phyloP scores from a whole-genome alignment of 2,797 vertebrate genomes.

The Naso thynnoides region DNA sequence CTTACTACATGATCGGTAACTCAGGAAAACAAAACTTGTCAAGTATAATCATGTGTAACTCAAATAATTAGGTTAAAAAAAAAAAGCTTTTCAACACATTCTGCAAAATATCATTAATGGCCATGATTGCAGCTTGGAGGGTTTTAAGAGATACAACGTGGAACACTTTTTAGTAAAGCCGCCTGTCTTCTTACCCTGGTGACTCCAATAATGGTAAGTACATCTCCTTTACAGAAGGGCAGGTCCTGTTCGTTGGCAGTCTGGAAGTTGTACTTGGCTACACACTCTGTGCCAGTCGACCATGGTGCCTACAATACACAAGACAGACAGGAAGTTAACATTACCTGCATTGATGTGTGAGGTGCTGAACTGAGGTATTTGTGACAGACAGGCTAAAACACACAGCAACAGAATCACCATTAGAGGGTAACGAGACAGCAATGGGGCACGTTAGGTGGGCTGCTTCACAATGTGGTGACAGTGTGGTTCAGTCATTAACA shows the following conservation, averaged over 20 bases:
- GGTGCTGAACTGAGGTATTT: no score
- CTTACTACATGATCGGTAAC: not conserved
- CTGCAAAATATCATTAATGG: not conserved
- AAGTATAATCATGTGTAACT: not conserved
- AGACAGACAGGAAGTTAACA: slow-evolving; percentile 11
- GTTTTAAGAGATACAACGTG: not conserved
- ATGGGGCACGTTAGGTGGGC: no score
- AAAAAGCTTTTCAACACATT: not conserved
- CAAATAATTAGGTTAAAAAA: no score
- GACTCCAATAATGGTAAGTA: slow-evolving; percentile 95
- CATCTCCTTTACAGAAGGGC: slow-evolving; percentile 97
- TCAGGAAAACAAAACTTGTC: not conserved
- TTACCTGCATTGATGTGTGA: slow-evolving; percentile 9
- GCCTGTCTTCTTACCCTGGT: slow-evolving; percentile 88
- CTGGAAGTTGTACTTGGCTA: slow-evolving; percentile 98
- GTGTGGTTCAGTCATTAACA: no score
- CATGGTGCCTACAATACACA: slow-evolving; percentile 83
- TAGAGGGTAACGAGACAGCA: no score
- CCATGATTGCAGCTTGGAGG: not conserved
- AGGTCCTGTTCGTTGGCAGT: slow-evolving; percentile 96
- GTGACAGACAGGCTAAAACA: no score
- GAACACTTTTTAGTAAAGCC: not conserved
- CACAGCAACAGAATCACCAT: no score
- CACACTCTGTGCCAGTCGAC: slow-evolving; percentile 95
- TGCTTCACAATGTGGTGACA: no score